Evolutionary conservation across 2,113 vertebrate species (phyloP), one percentile per base, ranked within the genome.

Genomic region (Oreocharis arfaki): DNA sequence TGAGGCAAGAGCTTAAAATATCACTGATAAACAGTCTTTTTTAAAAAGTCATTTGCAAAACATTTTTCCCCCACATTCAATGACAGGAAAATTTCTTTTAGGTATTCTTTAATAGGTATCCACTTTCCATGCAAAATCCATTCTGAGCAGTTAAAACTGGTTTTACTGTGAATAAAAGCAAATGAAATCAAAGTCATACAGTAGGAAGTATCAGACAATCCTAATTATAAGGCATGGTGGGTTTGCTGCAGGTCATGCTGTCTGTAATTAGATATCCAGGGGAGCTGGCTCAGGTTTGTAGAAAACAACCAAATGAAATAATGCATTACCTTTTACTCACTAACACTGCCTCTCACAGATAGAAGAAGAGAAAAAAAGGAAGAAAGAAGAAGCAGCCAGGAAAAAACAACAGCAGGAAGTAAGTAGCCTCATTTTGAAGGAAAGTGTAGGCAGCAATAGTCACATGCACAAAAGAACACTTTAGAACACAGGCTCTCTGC

Each of bases 381-480:
- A 99, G 97, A 99, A 99, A 90, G 99, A 99, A 41, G 99, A 99
- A 69, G 99, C 98, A 8, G 98, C 99, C 49, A 98, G 90, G 91
- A 99, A 97, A 93, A 99, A 98, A 93, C 98, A 98, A 57, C 98
- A 99, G 44, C 99, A 99, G 80, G 99, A 99, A 98, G 99, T 99
- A 89, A 91, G 83, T 87, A 77, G 83, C 56, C n/a, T 76, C 39
- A 3, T 80, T 80, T 85, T 83, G 55, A 96, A 87, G 76, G 37
- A 60, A 85, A 77, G 24, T 47, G 24, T 84, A 85, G 93, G 67
- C 44, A 84, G 69, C 35, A 52, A 19, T 27, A 63, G 64, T 94
- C 86, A 91, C 9, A 1, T 81, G 76, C 80, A 89, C 78, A 52
- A 75, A 85, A 35, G 74, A 56, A 32, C 56, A 67, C 61, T 35